These are phyloP conservation scores for Anthoscopus minutus DNA, from an alignment of 2,113 vertebrate genomes.

Conservation along the genomic window DNA sequence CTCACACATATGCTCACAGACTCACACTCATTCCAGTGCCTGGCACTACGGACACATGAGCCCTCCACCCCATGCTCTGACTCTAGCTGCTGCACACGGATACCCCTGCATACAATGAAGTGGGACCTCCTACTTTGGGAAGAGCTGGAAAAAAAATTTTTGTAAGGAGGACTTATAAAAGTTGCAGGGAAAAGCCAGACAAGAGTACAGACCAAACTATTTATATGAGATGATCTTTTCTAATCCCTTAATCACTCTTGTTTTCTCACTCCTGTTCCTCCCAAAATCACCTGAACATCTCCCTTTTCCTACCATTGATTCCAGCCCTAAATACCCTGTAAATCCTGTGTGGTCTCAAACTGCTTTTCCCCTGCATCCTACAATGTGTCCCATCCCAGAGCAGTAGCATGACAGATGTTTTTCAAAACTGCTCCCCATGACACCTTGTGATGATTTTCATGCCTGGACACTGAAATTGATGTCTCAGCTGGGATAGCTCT, in stretches of 20 bases:
- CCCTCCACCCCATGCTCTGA: rapidly evolving
- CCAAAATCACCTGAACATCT: neutral
- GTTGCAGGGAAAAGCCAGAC: neutral
- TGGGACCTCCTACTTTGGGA: too few relatives aligned
- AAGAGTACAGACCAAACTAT: neutral
- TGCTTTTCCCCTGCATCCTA: neutral
- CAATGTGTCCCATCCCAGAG: neutral
- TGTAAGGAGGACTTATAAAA: neutral
- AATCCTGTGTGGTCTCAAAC: neutral
- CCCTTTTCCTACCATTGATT: neutral
- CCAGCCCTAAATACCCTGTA: neutral
- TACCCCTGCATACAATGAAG: neutral
- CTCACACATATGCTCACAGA: rapidly evolving
- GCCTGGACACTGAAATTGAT: neutral
- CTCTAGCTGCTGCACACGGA: neutral
- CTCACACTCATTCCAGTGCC: too few relatives aligned
- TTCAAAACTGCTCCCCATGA: neutral
- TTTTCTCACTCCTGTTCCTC: neutral
- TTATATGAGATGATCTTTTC: neutral
- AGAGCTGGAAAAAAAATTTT: neutral
- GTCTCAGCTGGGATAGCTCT: neutral
- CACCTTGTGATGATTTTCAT: neutral
- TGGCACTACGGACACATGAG: rapidly evolving
- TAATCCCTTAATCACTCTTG: neutral
- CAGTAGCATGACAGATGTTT: neutral